These are phyloP conservation scores for Noctua janthe DNA, from an alignment of 2,888 invertebrate species.

Conservation along the genomic window DNA sequence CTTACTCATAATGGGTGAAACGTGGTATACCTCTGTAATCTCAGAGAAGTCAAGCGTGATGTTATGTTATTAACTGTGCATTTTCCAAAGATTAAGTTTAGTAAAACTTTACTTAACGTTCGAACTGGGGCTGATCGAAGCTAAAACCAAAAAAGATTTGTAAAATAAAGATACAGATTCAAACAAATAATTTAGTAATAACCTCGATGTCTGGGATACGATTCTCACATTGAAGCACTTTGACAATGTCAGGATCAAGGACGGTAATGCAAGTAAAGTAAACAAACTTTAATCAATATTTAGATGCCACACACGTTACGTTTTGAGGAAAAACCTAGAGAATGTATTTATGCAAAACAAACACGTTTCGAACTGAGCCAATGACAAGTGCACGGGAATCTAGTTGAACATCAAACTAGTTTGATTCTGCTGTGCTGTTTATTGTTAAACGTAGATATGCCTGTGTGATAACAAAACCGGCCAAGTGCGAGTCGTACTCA, in stretches of 20 bases:
- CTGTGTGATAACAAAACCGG: too few relatives aligned
- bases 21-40: neutral
- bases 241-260: conserved; percentile 10
- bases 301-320: conserved; percentile 24
- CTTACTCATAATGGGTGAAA: too few relatives aligned
- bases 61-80: neutral
- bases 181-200: neutral
- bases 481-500: too few relatives aligned
- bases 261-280: neutral
- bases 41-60: neutral
- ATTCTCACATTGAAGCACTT: neutral
- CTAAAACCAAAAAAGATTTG: neutral
- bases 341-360: conserved; percentile 38
- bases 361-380: conserved; percentile 55
- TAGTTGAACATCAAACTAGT: conserved; percentile 24
- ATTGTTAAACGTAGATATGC: too few relatives aligned
- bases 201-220: neutral
- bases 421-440: conserved; percentile 10
- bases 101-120: neutral
- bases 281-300: conserved; percentile 26
- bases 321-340: conserved; percentile 53
- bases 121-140: neutral
- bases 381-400: conserved; percentile 33
- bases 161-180: neutral
- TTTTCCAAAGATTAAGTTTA: neutral